Evolutionary conservation across 2,888 invertebrate species (phyloP).

Genomic region (Drosophila limbata): DNA sequence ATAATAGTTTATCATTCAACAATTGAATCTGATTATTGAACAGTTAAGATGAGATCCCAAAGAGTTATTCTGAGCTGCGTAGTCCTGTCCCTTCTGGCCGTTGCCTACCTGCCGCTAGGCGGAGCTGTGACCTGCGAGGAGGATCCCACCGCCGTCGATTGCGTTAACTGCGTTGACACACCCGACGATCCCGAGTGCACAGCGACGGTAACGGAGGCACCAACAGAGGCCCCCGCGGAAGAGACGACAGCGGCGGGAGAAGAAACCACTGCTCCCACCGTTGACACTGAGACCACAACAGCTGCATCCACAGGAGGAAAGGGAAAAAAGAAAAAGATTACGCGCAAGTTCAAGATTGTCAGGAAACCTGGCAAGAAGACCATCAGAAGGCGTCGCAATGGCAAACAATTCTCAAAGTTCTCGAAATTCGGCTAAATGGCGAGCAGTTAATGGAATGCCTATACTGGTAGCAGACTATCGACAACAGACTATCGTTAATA

Average conservation of each 20-base stretch:
- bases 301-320: background rate
- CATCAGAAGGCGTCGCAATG: conserved; percentile 3
- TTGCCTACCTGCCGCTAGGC: conserved; percentile 16
- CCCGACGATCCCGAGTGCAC: conserved; percentile 6
- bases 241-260: conserved; percentile 2
- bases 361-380: background rate
- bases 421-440: background rate
- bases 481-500: no score
- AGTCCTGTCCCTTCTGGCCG: background rate
- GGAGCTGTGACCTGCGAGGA: conserved; percentile 11
- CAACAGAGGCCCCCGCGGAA: background rate
- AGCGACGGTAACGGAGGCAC: background rate
- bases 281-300: conserved; percentile 1
- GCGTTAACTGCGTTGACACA: background rate
- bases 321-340: background rate
- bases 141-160: background rate
- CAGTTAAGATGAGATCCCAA: conserved; percentile 3
- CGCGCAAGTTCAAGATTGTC: background rate
- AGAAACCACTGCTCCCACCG: conserved; percentile 1
- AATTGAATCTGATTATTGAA: background rate
- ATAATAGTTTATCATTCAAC: background rate
- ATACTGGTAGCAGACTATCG: background rate
- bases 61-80: background rate
- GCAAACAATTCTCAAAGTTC: background rate
- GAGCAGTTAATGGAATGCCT: background rate